A percentile compares a stretch with the other conserved stretches of the same genome.
Conservation (phyloP, 1,140 invertebrate genomes). For the Drosophila littoralis region DNA sequence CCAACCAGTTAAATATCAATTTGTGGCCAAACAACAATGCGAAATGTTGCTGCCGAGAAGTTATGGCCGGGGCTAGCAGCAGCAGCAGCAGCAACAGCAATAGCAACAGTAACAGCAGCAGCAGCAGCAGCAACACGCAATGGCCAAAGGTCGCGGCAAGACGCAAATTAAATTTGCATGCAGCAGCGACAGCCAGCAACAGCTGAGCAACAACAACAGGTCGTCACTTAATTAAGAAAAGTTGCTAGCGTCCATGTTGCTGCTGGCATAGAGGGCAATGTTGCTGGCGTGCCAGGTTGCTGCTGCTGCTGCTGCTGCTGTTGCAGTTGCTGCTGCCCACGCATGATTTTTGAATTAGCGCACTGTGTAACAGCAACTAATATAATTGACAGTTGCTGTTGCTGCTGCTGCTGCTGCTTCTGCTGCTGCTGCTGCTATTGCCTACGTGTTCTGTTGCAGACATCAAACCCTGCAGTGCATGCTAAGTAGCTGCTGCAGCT, state of each 20-base stretch:
- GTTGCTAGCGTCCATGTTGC: conserved; percentile 70
- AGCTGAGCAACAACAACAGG: conserved; percentile 57
- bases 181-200: conserved; percentile 34
- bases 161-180: conserved; percentile 64
- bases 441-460: conserved; percentile 77
- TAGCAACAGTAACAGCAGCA: conserved; percentile 21
- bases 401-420: conserved; percentile 51
- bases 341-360: conserved; percentile 83
- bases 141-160: conserved; percentile 68
- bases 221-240: conserved; percentile 82
- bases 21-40: conserved; percentile 39
- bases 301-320: conserved; percentile 30
- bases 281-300: conserved; percentile 46
- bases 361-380: conserved; percentile 77
- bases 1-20: conserved; percentile 58
- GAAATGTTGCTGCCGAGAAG: conserved; percentile 38
- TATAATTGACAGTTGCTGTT: conserved; percentile 80
- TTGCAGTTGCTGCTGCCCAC: conserved; percentile 65
- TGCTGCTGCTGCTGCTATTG: conserved; percentile 44
- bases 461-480: conserved; percentile 73
- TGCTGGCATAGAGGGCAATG: conserved; percentile 46
- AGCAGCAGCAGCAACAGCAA: conserved; percentile 24
- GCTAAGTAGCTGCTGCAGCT: conserved; percentile 63
- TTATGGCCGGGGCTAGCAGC: conserved; percentile 28
- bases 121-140: conserved; percentile 68